Percentiles rank a stretch among this genome's conserved stretches.
Evolutionary conservation across 1,140 invertebrate species (phyloP).

Genomic region (Lysiphlebus fabarum): DNA sequence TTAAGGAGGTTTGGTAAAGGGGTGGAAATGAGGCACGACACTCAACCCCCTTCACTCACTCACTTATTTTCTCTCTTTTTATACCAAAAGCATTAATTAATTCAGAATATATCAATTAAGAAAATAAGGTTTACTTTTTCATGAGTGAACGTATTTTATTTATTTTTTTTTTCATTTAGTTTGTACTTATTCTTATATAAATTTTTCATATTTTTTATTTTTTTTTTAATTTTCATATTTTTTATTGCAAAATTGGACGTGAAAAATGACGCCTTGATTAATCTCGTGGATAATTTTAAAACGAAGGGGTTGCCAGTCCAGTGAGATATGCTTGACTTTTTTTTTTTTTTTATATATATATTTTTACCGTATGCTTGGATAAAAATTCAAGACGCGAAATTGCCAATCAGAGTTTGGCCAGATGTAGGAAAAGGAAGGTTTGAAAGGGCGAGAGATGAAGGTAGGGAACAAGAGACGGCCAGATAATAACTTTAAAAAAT

Average conservation of each 20-base stretch:
- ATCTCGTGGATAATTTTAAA: conserved; percentile 58
- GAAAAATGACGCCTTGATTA: conserved; percentile 59
- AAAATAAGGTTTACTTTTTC: conserved; percentile 52
- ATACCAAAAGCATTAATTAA: conserved; percentile 54
- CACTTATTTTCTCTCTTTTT: conserved; percentile 31
- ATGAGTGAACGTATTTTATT: conserved; percentile 31
- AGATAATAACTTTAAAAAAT: conserved; percentile 56
- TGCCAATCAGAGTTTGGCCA: conserved; percentile 47
- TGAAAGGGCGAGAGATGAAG: conserved; percentile 23
- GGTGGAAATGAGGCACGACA: background rate
- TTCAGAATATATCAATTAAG: conserved; percentile 58
- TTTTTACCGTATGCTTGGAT: conserved; percentile 30
- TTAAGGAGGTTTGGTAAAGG: conserved; percentile 43
- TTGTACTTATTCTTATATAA: too few species aligned
- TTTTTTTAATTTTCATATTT: conserved; percentile 28
- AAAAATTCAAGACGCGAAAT: conserved; percentile 58
- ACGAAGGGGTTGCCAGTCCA: conserved; percentile 48
- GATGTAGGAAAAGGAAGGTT: background rate
- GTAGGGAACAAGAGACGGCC: conserved; percentile 12
- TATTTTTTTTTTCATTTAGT: conserved; percentile 10
- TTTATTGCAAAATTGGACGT: conserved; percentile 58
- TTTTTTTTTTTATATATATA: background rate
- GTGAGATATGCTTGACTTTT: background rate
- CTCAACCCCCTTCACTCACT: conserved; percentile 9
- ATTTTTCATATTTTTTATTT: conserved; percentile 14